phyloP scores from a whole-genome alignment of 2,113 vertebrate genomes.

The Ibidorhyncha struthersii region DNA sequence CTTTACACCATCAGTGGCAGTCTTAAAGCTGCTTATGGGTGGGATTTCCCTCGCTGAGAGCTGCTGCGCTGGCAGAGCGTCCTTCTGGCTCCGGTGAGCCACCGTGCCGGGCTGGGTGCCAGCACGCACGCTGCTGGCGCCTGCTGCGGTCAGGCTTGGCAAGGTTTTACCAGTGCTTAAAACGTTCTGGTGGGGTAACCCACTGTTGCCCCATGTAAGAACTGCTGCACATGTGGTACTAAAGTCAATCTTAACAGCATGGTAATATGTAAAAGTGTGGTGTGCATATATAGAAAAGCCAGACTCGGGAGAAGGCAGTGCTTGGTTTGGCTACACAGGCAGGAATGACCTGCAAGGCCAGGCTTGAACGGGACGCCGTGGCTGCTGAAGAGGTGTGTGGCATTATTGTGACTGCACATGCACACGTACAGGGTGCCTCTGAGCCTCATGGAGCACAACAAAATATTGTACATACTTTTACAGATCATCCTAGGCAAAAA shows the following conservation, averaged over 20 bases:
- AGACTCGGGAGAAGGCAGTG: background rate
- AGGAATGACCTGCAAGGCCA: background rate
- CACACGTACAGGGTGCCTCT: background rate
- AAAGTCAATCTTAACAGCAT: background rate
- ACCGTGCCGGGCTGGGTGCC: background rate
- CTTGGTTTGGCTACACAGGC: background rate
- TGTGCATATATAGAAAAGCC: background rate
- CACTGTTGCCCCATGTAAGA: background rate
- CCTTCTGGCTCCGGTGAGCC: background rate
- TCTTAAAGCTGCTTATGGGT: background rate
- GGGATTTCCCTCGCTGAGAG: background rate
- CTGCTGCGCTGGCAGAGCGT: background rate
- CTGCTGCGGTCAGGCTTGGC: background rate
- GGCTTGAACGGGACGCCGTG: background rate
- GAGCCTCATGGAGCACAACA: background rate
- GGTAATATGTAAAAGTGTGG: accelerated
- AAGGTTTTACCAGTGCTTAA: background rate
- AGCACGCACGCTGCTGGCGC: background rate
- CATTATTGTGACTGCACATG: accelerated
- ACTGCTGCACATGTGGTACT: background rate
- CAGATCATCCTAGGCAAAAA: background rate
- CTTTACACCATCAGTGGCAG: background rate
- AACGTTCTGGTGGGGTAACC: background rate
- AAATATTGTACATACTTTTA: accelerated
- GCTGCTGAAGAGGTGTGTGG: background rate